Conservation (phyloP, 2,888 invertebrate genomes). For the Platycheirus rosarum region DNA sequence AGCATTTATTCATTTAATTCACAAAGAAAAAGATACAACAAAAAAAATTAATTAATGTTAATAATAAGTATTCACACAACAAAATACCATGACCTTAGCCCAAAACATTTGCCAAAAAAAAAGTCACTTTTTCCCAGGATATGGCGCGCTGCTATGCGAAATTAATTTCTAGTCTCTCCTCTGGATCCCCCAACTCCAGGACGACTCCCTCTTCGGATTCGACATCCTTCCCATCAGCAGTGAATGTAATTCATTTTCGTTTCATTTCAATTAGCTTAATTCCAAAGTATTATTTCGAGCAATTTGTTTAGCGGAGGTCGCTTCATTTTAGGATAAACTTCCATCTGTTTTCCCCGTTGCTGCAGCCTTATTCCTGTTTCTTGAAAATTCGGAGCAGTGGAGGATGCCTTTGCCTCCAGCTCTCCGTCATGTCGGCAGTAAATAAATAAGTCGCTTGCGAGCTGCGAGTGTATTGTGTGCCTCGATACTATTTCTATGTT, state of each 20-base stretch:
- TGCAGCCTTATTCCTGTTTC: slow-evolving; percentile 6
- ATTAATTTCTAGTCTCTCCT: slow-evolving; percentile 60
- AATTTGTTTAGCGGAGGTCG: slow-evolving; percentile 74
- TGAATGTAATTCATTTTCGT: slow-evolving; percentile 73
- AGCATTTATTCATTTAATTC: slow-evolving; percentile 56
- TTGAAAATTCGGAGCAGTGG: neutral
- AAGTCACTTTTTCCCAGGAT: slow-evolving; percentile 31
- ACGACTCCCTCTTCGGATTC: neutral
- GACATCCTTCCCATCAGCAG: slow-evolving; percentile 34
- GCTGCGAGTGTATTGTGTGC: slow-evolving; percentile 51
- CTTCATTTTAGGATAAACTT: slow-evolving; percentile 73
- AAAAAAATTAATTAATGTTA: slow-evolving; percentile 65
- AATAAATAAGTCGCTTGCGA: slow-evolving; percentile 57
- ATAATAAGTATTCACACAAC: slow-evolving; percentile 73
- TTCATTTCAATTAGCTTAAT: slow-evolving; percentile 75
- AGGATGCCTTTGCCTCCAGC: slow-evolving; percentile 37
- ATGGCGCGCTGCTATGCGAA: slow-evolving; percentile 24
- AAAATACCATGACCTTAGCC: slow-evolving; percentile 70
- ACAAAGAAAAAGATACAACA: slow-evolving; percentile 22
- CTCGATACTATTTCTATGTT: slow-evolving; percentile 69
- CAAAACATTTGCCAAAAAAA: slow-evolving; percentile 36
- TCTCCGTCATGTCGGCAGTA: slow-evolving; percentile 46
- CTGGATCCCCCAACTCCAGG: neutral
- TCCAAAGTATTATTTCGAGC: slow-evolving; percentile 74
- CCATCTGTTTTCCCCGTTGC: slow-evolving; percentile 38